A percentile compares a stretch with the other conserved stretches of the same genome.
These are phyloP conservation scores for Mormyrus proboscirostris DNA, from an alignment of 2,797 vertebrate genomes.

Conservation along the genomic window DNA sequence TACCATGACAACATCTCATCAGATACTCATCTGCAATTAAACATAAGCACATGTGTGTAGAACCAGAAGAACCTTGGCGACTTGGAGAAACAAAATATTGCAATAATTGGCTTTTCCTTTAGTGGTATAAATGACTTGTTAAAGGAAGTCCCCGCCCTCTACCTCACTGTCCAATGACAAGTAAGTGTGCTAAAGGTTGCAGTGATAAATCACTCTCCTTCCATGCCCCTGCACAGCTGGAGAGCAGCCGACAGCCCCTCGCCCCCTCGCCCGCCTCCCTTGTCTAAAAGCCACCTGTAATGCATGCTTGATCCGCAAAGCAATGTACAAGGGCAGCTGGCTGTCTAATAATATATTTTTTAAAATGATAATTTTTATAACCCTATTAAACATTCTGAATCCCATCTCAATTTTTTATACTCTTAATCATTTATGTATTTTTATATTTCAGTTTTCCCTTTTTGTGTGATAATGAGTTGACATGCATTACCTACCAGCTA, in stretches of 20 bases:
- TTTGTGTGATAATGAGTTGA: neutral
- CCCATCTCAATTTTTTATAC: neutral
- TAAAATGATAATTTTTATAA: neutral
- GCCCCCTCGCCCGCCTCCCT: neutral
- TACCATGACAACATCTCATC: neutral
- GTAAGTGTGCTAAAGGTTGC: constrained; percentile 17
- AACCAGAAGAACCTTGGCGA: neutral
- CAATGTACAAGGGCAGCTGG: neutral
- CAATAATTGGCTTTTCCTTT: neutral
- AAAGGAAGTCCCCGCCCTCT: neutral
- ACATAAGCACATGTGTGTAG: neutral
- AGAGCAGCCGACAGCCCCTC: neutral
- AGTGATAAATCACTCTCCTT: neutral
- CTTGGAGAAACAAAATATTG: neutral
- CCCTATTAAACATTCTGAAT: neutral
- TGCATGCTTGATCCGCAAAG: neutral
- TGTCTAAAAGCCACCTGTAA: neutral
- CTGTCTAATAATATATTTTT: neutral
- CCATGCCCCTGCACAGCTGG: neutral
- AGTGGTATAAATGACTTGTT: neutral
- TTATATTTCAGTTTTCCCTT: neutral
- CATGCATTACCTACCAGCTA: neutral
- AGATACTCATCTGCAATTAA: neutral
- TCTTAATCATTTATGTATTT: neutral
- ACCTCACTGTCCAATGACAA: neutral